phyloP scores from a whole-genome alignment of 1,140 invertebrate genomes.

The Listronotus bonariensis region DNA sequence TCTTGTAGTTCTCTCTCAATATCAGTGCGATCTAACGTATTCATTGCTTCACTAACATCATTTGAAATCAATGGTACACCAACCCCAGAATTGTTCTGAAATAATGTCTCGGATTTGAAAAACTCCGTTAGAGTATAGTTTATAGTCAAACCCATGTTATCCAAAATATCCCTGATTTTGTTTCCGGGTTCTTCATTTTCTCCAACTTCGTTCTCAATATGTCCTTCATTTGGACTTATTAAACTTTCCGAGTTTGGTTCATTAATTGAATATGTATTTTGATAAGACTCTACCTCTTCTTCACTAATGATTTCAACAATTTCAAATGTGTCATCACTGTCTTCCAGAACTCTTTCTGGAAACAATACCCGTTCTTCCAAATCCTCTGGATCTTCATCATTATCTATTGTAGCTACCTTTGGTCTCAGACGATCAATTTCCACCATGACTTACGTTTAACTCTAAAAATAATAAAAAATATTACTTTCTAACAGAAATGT shows the following conservation, averaged over 20 bases:
- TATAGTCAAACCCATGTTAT: constrained; percentile 17
- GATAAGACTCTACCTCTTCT: not conserved
- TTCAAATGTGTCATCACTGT: constrained; percentile 15
- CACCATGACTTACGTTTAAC: constrained; percentile 1
- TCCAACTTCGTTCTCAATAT: not conserved
- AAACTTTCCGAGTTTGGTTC: not conserved
- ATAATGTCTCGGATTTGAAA: constrained; percentile 6
- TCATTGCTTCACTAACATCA: not conserved
- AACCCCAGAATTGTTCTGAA: not conserved
- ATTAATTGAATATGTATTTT: not conserved
- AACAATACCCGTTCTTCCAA: constrained; percentile 6
- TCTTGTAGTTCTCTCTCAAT: not conserved
- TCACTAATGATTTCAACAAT: constrained; percentile 7
- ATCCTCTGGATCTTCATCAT: constrained; percentile 13
- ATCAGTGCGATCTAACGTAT: too few species aligned
- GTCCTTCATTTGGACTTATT: too few species aligned
- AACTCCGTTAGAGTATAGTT: constrained; percentile 15
- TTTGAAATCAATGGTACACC: not conserved
- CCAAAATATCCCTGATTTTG: constrained; percentile 21
- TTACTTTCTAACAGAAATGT: too few species aligned
- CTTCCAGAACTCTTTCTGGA: not conserved
- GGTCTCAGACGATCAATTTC: constrained; percentile 8
- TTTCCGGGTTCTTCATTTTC: not conserved
- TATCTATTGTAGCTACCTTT: not conserved
- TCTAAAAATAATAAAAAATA: too few species aligned